Conservation (phyloP, 2,113 vertebrate species). For the Trogon surrucura region DNA sequence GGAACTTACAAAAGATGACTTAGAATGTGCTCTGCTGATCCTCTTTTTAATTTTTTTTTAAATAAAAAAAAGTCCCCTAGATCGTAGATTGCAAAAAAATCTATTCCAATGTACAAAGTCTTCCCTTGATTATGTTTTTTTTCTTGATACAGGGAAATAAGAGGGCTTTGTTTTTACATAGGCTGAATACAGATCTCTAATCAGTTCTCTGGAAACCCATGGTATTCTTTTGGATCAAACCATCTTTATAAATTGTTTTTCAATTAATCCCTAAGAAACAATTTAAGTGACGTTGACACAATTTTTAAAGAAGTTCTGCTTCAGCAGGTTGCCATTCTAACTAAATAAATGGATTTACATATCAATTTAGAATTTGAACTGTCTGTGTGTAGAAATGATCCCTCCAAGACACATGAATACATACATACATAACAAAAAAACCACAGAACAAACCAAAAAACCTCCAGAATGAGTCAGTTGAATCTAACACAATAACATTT, state of each 20-base stretch:
- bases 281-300: background rate
- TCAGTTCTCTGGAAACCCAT: background rate
- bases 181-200: background rate
- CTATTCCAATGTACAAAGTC: background rate
- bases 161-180: background rate
- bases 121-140: background rate
- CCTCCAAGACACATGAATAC: too few relatives aligned
- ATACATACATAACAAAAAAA: background rate
- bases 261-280: background rate
- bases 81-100: background rate
- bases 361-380: background rate
- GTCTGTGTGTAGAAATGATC: background rate
- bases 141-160: background rate
- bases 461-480: background rate
- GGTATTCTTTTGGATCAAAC: background rate
- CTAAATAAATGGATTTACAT: background rate
- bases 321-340: background rate
- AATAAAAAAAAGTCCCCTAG: background rate
- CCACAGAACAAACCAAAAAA: background rate
- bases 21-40: background rate
- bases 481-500: background rate
- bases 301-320: background rate
- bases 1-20: background rate
- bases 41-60: background rate
- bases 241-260: background rate